Evolutionary conservation across 2,113 vertebrate genomes (phyloP).

Genomic region (Balaenoptera acutorostrata): DNA sequence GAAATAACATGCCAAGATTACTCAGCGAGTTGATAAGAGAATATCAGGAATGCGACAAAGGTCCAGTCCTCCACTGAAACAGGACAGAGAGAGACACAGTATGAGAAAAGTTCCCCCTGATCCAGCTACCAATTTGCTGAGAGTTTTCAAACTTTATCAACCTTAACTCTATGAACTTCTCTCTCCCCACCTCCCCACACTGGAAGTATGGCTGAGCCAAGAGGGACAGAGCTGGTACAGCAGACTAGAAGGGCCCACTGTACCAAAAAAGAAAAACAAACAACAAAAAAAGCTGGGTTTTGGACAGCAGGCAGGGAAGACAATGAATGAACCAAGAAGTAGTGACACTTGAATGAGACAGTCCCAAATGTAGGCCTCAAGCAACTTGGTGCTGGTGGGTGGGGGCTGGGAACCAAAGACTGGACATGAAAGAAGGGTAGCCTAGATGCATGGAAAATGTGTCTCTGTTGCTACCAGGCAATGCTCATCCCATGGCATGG

Average conservation of each 20-base stretch:
- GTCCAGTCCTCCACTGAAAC: not conserved
- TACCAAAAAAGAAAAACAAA: constrained; percentile 2
- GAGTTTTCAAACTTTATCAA: constrained; percentile 10
- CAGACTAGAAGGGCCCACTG: constrained; percentile 31
- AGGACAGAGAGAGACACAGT: not conserved
- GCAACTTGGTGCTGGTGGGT: not conserved
- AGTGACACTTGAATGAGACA: constrained; percentile 16
- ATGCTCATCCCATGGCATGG: not conserved
- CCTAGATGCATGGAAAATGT: not conserved
- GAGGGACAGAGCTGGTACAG: constrained; percentile 2
- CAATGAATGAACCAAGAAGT: constrained; percentile 59
- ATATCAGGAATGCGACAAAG: not conserved
- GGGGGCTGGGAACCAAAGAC: not conserved
- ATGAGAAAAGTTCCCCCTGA: not conserved
- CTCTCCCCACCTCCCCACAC: not conserved
- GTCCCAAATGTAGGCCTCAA: constrained; percentile 28
- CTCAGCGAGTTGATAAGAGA: not conserved
- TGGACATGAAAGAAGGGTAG: constrained; percentile 21
- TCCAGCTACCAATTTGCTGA: not conserved
- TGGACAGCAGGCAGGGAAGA: not conserved
- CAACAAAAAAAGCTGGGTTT: not conserved
- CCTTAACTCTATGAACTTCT: constrained; percentile 11
- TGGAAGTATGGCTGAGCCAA: not conserved
- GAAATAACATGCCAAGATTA: not conserved
- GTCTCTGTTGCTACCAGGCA: not conserved